Conservation (phyloP, 2,888 invertebrate genomes). For the Lepas anatifera region DNA sequence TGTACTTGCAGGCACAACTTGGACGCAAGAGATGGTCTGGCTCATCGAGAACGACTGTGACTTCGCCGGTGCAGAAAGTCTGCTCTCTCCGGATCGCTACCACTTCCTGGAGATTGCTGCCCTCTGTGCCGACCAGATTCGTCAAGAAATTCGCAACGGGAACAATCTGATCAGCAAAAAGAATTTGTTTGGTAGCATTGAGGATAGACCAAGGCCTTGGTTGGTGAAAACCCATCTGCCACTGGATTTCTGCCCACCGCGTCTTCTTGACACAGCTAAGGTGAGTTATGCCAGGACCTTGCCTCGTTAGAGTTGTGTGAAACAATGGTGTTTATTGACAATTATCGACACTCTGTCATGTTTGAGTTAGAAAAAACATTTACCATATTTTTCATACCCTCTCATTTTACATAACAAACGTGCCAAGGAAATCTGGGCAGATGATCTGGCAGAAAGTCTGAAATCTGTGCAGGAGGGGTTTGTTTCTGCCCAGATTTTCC, state of each 20-base stretch:
- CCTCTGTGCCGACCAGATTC: neutral
- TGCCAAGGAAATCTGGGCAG: too few relatives aligned
- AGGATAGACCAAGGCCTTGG: conserved; percentile 19
- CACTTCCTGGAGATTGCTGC: neutral
- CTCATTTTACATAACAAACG: too few relatives aligned
- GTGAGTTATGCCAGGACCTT: too few relatives aligned
- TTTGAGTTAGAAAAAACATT: too few relatives aligned
- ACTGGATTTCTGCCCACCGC: conserved; percentile 19
- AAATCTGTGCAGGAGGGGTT: too few relatives aligned
- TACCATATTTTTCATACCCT: too few relatives aligned
- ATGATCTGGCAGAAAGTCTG: too few relatives aligned
- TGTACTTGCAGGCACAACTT: conserved; percentile 13
- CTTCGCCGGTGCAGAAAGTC: neutral
- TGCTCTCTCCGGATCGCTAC: neutral
- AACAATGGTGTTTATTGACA: too few relatives aligned
- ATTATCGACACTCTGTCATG: too few relatives aligned
- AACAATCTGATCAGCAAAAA: neutral
- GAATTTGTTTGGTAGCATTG: neutral
- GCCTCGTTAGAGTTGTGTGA: too few relatives aligned
- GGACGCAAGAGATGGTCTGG: conserved; percentile 14
- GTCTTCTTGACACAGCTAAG: conserved; percentile 27
- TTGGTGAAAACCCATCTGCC: conserved; percentile 29
- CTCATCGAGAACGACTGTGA: neutral
- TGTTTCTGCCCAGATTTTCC: too few relatives aligned
- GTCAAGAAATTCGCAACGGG: neutral